Base-by-base conservation (phyloP, 1,140 invertebrate species). In the Drosophila parvula region DNA sequence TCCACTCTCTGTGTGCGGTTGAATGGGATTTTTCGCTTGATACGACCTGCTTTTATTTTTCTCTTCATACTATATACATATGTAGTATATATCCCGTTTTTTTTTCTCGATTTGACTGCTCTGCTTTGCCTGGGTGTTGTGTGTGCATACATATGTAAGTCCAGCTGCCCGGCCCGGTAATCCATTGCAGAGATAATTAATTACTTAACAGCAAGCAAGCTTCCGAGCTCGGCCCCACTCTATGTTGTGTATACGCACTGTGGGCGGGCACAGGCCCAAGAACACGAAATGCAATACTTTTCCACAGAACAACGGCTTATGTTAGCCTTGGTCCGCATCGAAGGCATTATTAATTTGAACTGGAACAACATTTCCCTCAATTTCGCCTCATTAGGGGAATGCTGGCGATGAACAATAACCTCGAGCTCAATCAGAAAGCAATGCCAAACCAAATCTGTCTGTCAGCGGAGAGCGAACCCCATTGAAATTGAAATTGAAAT, bases 181-280 rank as follows among this genome's bases (percentile, higher is more conserved):
- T 81, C 67, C 77, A 22, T 51, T 59, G 73, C 59, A 61, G 57
- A 74, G 71, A 81, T 85, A 81, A 81, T 86, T 85, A 78, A 85
- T 86, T 81, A 69, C 74, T 70, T 78, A 78, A 59, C 75, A 68
- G 48, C 16, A 34, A 75, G 43, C 34, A 38, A 16, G 22, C 47
- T 18, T 34, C 36, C 11, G 12, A 38, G 40, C 22, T 47, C 18
- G 38, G 38, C 22, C 53, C 22, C 32, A 47, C 40, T 47, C 48
- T 60, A 63, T 34, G 41, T 62, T 48, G 61, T 60, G 64, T 63
- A 75, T 83, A 63, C 70, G 64, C 61, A 70, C 60, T 18, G 44
- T 36, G 27, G 16, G 36, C 14, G 32, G 41, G 43, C 28, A 22
- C 22, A 22, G 22, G 22, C 22, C 22, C 22, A 63, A 53, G 51